phyloP scores from a whole-genome alignment of 2,797 vertebrate genomes.

The Melanotaenia trifasciata region DNA sequence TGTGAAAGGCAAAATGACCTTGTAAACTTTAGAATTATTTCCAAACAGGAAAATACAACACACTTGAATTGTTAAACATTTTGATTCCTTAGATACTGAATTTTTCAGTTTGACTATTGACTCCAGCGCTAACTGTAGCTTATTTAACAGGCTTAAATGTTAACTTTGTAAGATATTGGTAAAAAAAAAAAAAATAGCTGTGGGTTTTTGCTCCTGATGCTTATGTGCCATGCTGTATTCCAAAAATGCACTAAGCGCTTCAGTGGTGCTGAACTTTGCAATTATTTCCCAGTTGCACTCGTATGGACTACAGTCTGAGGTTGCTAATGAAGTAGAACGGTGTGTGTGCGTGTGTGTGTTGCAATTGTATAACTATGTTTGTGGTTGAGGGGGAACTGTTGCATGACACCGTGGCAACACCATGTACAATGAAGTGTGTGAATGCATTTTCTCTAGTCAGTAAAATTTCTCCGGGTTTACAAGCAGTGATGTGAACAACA shows the following conservation, averaged over 20 bases:
- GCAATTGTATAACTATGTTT: conserved; percentile 7
- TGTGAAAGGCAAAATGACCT: neutral
- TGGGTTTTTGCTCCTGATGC: conserved; percentile 32
- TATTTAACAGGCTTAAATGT: conserved; percentile 6
- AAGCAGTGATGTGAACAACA: conserved; percentile 23
- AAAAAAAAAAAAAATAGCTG: conserved; percentile 20
- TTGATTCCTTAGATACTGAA: conserved; percentile 3
- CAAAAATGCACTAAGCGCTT: conserved; percentile 36
- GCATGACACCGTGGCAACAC: neutral
- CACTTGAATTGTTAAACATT: neutral
- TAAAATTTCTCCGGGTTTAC: conserved; percentile 24
- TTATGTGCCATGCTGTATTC: conserved; percentile 28
- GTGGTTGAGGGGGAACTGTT: conserved; percentile 4
- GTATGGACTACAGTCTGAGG: conserved; percentile 39
- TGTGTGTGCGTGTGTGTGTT: conserved; percentile 11
- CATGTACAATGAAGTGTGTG: conserved; percentile 9
- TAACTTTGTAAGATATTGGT: conserved; percentile 22
- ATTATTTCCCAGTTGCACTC: conserved; percentile 55
- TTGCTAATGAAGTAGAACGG: conserved; percentile 42
- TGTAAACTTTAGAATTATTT: neutral
- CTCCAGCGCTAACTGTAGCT: neutral
- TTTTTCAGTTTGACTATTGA: conserved; percentile 10
- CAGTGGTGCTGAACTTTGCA: conserved; percentile 52
- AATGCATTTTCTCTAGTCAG: conserved; percentile 8
- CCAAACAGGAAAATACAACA: conserved; percentile 12